Evolutionary conservation across 2,113 vertebrate genomes (phyloP).

Genomic region (Dryoscopus gambensis): DNA sequence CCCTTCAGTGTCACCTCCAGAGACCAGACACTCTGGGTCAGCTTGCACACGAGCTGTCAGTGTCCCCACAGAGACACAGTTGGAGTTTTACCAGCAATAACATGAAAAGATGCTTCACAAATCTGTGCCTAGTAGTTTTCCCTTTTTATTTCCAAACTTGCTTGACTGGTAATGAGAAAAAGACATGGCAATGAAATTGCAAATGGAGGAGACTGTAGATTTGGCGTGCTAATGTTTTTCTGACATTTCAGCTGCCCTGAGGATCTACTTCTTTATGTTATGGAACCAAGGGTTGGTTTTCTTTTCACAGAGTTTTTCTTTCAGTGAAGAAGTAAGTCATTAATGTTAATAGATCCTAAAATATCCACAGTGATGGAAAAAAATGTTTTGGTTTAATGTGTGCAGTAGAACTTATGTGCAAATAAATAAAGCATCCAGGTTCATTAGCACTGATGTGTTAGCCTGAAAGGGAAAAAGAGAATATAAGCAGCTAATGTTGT

Average conservation of each 20-base stretch:
- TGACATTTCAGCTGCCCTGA: not conserved
- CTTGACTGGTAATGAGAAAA: not conserved
- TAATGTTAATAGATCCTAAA: not conserved
- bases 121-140: not conserved
- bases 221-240: not conserved
- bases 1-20: not conserved
- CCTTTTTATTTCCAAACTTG: conserved; percentile 10
- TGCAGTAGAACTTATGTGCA: not conserved
- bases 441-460: conserved; percentile 36
- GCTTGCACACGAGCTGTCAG: not conserved
- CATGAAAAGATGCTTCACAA: not conserved
- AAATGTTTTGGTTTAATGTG: not conserved
- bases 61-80: not conserved
- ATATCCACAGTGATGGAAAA: not conserved
- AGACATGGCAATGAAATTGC: not conserved
- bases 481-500: conserved; percentile 29
- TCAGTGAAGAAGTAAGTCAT: not conserved
- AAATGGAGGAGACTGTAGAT: not conserved
- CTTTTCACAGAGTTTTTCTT: not conserved
- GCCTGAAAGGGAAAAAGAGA: conserved; percentile 19
- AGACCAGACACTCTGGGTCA: not conserved
- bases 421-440: conserved; percentile 6
- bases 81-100: not conserved
- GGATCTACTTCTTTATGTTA: not conserved
- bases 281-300: not conserved